Evolutionary conservation across 2,888 invertebrate species (phyloP).

Genomic region (Galerucella nymphaeae): DNA sequence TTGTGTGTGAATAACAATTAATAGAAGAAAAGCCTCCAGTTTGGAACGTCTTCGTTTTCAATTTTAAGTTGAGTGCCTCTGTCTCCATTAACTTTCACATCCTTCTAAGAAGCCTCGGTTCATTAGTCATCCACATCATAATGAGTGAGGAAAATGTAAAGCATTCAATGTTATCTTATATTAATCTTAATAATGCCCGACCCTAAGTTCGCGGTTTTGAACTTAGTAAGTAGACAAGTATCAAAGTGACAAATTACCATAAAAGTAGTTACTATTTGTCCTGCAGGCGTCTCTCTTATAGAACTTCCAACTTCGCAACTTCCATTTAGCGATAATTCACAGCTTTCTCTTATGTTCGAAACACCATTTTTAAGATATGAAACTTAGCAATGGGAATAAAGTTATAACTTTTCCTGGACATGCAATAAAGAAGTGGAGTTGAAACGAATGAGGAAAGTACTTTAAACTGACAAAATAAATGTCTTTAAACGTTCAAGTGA

Average conservation of each 20-base stretch:
- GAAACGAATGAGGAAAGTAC: constrained; percentile 1
- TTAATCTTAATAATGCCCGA: constrained; percentile 42
- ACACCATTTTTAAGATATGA: constrained; percentile 25
- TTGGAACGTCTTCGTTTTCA: neutral
- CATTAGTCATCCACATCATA: constrained; percentile 32
- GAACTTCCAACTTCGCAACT: constrained; percentile 38
- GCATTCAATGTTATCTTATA: constrained; percentile 38
- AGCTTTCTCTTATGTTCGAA: constrained; percentile 9
- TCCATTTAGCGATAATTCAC: constrained; percentile 35
- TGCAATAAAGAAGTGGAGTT: constrained; percentile 14
- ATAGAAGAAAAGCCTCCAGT: neutral
- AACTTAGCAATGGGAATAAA: constrained; percentile 19
- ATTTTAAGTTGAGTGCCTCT: neutral
- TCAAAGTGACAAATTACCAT: constrained; percentile 45
- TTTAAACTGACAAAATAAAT: neutral
- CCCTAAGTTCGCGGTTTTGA: constrained; percentile 41
- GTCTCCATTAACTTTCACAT: constrained; percentile 27
- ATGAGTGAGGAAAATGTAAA: constrained; percentile 36
- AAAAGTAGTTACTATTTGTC: constrained; percentile 45
- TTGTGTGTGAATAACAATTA: neutral
- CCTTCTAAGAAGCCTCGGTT: constrained; percentile 31
- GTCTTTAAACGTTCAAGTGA: neutral
- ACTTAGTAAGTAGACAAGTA: constrained; percentile 41
- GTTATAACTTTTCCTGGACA: constrained; percentile 18
- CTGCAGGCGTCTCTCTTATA: constrained; percentile 34